phyloP scores from a whole-genome alignment of 2,797 vertebrate species.

The Pangasius larnaudii region DNA sequence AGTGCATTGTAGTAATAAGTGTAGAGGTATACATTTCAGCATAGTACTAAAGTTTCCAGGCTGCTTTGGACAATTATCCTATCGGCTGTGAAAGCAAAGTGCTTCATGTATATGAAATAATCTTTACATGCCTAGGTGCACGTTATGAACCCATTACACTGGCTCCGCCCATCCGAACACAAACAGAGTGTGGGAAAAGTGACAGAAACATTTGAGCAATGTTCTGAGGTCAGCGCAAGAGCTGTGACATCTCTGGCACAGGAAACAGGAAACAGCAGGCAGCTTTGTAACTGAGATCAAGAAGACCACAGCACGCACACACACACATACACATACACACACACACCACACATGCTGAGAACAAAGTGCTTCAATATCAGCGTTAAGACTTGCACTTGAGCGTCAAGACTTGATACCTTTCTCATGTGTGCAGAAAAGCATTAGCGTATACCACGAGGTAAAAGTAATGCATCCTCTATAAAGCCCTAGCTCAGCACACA shows the following conservation, averaged over 20 bases:
- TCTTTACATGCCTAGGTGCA: background rate
- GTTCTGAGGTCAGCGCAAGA: conserved; percentile 25
- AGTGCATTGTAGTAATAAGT: background rate
- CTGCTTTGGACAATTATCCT: background rate
- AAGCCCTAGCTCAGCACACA: background rate
- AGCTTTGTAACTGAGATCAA: conserved; percentile 15
- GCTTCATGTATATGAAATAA: background rate
- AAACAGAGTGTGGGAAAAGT: conserved; percentile 13
- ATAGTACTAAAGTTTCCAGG: background rate
- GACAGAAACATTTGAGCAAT: background rate
- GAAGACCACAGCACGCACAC: background rate
- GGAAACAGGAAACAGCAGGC: conserved; percentile 53
- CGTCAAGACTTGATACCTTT: background rate
- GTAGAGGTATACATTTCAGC: background rate
- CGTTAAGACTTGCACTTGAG: background rate
- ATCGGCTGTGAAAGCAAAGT: background rate
- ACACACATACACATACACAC: background rate
- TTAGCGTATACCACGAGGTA: background rate
- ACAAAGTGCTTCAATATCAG: background rate
- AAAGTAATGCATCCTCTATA: conserved; percentile 2
- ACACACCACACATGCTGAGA: background rate
- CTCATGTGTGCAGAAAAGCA: background rate
- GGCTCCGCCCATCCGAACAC: background rate
- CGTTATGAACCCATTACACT: background rate
- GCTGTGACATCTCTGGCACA: conserved; percentile 25